Conservation (phyloP, 1,140 invertebrate species). For the Tribolium castaneum region DNA sequence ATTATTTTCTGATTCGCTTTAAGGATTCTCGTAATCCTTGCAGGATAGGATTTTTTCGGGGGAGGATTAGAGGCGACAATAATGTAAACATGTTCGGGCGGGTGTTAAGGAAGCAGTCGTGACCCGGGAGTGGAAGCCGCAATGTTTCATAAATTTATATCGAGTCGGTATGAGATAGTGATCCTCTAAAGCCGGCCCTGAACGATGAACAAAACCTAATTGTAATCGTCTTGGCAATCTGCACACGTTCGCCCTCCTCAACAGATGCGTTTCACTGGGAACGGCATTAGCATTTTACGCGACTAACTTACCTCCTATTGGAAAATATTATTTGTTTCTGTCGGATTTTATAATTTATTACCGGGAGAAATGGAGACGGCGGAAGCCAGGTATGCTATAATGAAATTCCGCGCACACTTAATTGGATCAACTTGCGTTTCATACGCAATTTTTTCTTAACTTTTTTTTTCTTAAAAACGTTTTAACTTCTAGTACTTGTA, state of each 20-base stretch:
- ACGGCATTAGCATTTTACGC: constrained; percentile 25
- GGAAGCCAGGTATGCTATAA: constrained; percentile 9
- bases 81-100: constrained; percentile 30
- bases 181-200: constrained; percentile 22
- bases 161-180: constrained; percentile 31
- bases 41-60: background rate
- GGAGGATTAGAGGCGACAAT: constrained; percentile 6
- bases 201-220: constrained; percentile 24
- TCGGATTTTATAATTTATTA: constrained; percentile 31
- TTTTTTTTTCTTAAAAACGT: no score
- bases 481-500: no score
- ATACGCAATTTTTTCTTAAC: no score
- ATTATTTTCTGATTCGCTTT: constrained; percentile 26
- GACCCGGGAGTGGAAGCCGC: constrained; percentile 21
- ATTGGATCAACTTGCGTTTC: background rate
- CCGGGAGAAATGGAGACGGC: constrained; percentile 2
- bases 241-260: constrained; percentile 24
- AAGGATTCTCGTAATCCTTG: background rate
- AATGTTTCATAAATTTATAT: constrained; percentile 43
- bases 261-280: constrained; percentile 17
- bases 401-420: constrained; percentile 6
- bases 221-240: constrained; percentile 23
- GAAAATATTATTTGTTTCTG: constrained; percentile 31
- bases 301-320: constrained; percentile 22
- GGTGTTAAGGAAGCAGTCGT: constrained; percentile 1